Conservation (phyloP, 2,113 vertebrate genomes). For the Blennius ocellaris region DNA sequence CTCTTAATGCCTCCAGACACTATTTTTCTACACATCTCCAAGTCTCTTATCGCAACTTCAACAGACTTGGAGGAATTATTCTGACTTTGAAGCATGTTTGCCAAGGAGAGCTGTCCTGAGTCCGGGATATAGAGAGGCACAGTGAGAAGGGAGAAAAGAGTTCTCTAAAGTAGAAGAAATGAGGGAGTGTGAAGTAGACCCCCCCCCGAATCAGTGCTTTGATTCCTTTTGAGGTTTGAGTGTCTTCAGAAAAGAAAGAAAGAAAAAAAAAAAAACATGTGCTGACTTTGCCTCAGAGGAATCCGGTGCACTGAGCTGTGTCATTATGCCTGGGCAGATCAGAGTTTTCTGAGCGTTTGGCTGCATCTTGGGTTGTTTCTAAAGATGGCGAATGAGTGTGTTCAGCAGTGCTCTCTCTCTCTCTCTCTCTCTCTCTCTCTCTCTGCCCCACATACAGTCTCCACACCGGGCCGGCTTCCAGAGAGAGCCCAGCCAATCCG, state of each 20-base stretch:
- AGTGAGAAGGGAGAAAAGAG: conserved; percentile 23
- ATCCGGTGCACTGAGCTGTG: conserved; percentile 60
- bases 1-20: conserved; percentile 43
- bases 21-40: conserved; percentile 42
- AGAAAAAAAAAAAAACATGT: conserved; percentile 12
- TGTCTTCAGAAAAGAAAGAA: conserved; percentile 42
- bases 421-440: conserved; percentile 41
- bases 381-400: conserved; percentile 61
- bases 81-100: conserved; percentile 62
- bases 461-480: conserved; percentile 75
- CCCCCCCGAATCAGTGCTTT: conserved; percentile 41
- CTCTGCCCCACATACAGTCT: conserved; percentile 79
- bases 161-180: conserved; percentile 27
- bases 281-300: conserved; percentile 47
- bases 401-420: conserved; percentile 61
- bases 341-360: conserved; percentile 61
- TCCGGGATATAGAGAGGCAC: neutral
- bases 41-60: conserved; percentile 51
- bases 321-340: conserved; percentile 61
- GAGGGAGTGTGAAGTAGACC: conserved; percentile 9
- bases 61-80: conserved; percentile 47
- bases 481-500: conserved; percentile 73
- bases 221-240: conserved; percentile 47
- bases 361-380: conserved; percentile 57
- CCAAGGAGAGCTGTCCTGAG: conserved; percentile 37